Evolutionary conservation across 2,888 invertebrate species (phyloP), one percentile per base, ranked within the genome.

Genomic region (Drosophila nr. fundita): DNA sequence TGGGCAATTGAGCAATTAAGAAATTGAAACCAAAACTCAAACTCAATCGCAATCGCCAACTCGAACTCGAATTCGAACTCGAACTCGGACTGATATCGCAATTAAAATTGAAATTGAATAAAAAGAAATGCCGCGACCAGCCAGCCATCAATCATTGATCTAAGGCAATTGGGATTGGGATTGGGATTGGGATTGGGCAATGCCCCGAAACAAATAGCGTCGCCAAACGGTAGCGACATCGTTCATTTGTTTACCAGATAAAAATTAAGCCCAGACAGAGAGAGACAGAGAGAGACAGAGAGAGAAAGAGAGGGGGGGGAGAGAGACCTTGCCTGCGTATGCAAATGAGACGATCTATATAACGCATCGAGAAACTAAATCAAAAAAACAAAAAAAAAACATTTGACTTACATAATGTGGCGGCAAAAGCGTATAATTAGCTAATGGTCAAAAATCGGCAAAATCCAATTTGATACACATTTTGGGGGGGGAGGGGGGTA

Each of bases 171-270:
- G 68, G 30, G 60, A 77, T 78, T 78, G 64, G 48, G 52, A 45
- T 4, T 42, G 40, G 27, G 48, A 61, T 40, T 54, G 24, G 11
- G 27, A 57, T 78, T 74, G 72, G 65, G 61, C 60, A 73, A 80
- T 76, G 29, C 3, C 27, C 34, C 24, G 48, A 81, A 76, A 78
- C 68, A 85, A 82, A 85, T 82, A 68, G 82, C 58, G 66, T 67
- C 69, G 72, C 48, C 76, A 53, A 81, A 81, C 76, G 68, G 87
- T 87, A 82, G 78, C 87, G 84, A 82, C 87, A 82, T 77, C 68
- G 61, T 18, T 58, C 45, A 73, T 62, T 65, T 68, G 78, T 65
- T 65, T 45, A 54, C 36, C 63, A 69, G 57, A 42, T 30, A 29
- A 52, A 24, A 34, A 57, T 45, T 68, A 57, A 72, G 24, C 24